Percentiles rank a stretch among this genome's conserved stretches.
phyloP scores from a whole-genome alignment of 1,140 invertebrate genomes.

The Cyphomyrmex costatus region DNA sequence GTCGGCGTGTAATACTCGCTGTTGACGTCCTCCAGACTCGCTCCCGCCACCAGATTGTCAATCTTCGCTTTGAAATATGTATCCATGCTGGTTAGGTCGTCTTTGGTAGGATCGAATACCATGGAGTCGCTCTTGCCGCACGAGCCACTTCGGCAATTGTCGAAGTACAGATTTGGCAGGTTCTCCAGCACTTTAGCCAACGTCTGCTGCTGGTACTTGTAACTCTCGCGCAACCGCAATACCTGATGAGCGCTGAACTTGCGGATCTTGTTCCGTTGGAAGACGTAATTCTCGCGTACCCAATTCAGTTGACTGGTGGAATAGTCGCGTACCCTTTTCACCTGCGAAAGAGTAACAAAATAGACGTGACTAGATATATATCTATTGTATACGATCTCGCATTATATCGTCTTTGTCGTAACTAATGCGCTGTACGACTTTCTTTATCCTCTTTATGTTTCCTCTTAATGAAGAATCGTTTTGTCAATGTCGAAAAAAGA shows the following conservation, averaged over 20 bases:
- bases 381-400: neutral
- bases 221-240: conserved; percentile 94
- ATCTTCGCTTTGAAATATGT: conserved; percentile 84
- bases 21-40: conserved; percentile 87
- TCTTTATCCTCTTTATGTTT: neutral
- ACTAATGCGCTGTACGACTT: neutral
- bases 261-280: conserved; percentile 96
- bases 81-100: conserved; percentile 88
- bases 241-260: conserved; percentile 98
- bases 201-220: conserved; percentile 98
- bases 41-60: conserved; percentile 70
- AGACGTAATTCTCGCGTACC: conserved; percentile 97
- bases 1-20: conserved; percentile 94
- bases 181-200: conserved; percentile 97
- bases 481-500: neutral
- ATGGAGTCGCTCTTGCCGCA: conserved; percentile 93
- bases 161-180: conserved; percentile 96
- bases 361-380: conserved; percentile 13
- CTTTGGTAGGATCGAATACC: conserved; percentile 89
- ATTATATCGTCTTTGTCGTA: conserved; percentile 7
- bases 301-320: conserved; percentile 96
- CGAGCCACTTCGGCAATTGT: conserved; percentile 96
- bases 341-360: conserved; percentile 85
- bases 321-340: conserved; percentile 95
- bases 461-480: neutral